Percentiles rank a stretch among this genome's conserved stretches.
phyloP scores from a whole-genome alignment of 2,113 vertebrate species.

The Corydoras sp. region DNA sequence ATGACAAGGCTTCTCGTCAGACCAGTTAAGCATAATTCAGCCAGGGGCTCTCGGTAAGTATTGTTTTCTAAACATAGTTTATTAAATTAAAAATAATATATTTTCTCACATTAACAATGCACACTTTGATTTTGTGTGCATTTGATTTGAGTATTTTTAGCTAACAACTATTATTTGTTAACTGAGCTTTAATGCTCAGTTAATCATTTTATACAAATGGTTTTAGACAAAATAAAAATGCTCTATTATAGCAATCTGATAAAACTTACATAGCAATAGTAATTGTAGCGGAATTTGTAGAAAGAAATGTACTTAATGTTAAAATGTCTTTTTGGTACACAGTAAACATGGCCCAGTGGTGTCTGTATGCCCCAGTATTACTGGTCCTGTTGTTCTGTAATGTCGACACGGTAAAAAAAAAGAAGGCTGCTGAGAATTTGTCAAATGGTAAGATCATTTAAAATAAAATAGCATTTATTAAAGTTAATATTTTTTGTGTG shows the following conservation, averaged over 20 bases:
- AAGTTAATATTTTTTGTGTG: too few species aligned
- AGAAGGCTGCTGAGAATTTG: constrained; percentile 17
- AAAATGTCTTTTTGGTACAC: constrained; percentile 16
- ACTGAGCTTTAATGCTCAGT: too few species aligned
- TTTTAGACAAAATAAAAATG: too few species aligned
- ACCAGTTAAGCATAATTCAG: neutral
- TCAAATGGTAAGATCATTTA: constrained; percentile 50
- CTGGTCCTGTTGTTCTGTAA: constrained; percentile 42
- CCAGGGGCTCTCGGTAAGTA: constrained; percentile 29
- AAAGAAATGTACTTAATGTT: neutral
- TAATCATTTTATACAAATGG: too few species aligned
- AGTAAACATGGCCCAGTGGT: constrained; percentile 49
- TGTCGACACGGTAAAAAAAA: constrained; percentile 35
- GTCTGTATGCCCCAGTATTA: constrained; percentile 31
- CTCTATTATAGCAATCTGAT: neutral
- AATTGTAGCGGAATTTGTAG: neutral
- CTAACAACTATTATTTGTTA: too few species aligned
- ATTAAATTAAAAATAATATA: too few species aligned
- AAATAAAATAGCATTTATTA: neutral
- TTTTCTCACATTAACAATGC: too few species aligned
- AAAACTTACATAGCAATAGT: neutral
- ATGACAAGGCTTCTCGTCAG: neutral
- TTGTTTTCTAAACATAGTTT: neutral
- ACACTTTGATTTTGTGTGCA: too few species aligned
- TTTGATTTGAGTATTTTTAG: too few species aligned